A percentile compares a stretch with the other conserved stretches of the same genome.
Conservation (phyloP, 1,140 invertebrate species). For the Potamilus streckersoni region DNA sequence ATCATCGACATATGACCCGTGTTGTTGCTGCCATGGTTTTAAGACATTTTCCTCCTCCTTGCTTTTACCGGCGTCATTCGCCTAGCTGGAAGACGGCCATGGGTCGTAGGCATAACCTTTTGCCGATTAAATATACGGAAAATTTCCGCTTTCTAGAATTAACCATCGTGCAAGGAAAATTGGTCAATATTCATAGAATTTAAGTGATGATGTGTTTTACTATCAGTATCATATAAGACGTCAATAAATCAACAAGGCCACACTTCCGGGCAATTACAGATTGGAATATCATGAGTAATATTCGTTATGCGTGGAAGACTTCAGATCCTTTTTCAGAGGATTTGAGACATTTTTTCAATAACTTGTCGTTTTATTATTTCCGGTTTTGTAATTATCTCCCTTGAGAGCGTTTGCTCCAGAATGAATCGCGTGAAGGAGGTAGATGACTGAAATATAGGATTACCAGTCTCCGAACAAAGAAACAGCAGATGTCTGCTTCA, state of each 20-base stretch:
- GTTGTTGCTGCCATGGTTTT: too few species aligned
- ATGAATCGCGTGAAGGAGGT: too few species aligned
- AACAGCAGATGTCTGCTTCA: too few species aligned
- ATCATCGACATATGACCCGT: too few species aligned
- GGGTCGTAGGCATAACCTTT: conserved; percentile 1
- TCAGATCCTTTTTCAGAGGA: conserved; percentile 21
- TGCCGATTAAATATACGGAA: conserved; percentile 34
- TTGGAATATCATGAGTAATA: conserved; percentile 29
- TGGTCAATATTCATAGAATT: neutral
- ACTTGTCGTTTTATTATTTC: conserved; percentile 29
- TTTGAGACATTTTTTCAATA: conserved; percentile 35
- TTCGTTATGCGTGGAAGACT: conserved; percentile 9
- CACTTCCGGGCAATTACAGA: conserved; percentile 37
- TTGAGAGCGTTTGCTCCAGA: neutral
- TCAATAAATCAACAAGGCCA: conserved; percentile 30
- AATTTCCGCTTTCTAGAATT: conserved; percentile 30
- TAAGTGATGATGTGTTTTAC: neutral
- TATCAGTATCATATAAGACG: neutral
- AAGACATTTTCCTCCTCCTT: too few species aligned
- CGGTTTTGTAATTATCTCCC: conserved; percentile 21
- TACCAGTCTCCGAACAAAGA: too few species aligned
- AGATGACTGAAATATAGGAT: too few species aligned
- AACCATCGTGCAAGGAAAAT: conserved; percentile 2
- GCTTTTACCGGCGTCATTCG: too few species aligned
- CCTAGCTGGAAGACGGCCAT: too few species aligned